Conservation (phyloP, 2,113 vertebrate genomes). For the western clawed frog (Xenopus tropicalis) region UCB_Xtro_10.0 CM004443.2:126210001-126210500, state of each 20-base stretch:
- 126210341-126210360: constrained; percentile 67
- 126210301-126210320: constrained; percentile 63
- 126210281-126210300: constrained; percentile 49
- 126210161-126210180: neutral
- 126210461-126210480: neutral
- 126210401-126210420: constrained; percentile 48
- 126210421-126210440: constrained; percentile 39
- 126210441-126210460: neutral
- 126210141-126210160: neutral
- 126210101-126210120: constrained; percentile 2
- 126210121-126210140: constrained; percentile 5
- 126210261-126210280: constrained; percentile 34
- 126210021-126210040: constrained; percentile 48
- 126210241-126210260: constrained; percentile 46
- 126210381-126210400: constrained; percentile 67
- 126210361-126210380: constrained; percentile 70
- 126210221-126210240: constrained; percentile 29
- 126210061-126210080: constrained; percentile 43
- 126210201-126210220: neutral
- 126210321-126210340: constrained; percentile 56
- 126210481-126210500: neutral
- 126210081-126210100: constrained; percentile 11
- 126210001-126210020: constrained; percentile 47
- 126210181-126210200: too few relatives aligned
- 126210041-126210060: constrained; percentile 52